These are phyloP conservation scores for Lordiphosa mommai DNA, from an alignment of 1,140 invertebrate genomes.

Conservation along the genomic window DNA sequence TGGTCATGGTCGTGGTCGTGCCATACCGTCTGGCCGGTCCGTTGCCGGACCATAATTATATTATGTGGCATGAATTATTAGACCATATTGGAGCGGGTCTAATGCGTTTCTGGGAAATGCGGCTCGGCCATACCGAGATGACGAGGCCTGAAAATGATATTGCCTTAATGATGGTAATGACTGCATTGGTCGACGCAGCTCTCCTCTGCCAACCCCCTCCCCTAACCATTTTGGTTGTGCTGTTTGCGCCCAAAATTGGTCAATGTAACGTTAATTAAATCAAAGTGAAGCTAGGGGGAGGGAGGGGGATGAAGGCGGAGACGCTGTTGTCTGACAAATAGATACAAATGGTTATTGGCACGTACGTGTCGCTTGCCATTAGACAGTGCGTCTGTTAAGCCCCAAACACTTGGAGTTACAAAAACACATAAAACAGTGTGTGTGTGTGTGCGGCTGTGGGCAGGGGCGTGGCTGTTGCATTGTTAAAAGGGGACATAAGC, in stretches of 20 bases:
- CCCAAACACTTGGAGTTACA: slow-evolving; percentile 30
- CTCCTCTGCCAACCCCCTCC: neutral
- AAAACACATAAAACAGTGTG: slow-evolving; percentile 1
- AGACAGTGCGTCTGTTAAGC: slow-evolving; percentile 60
- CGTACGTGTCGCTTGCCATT: slow-evolving; percentile 73
- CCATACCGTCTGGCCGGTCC: slow-evolving; percentile 60
- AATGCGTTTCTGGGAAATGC: slow-evolving; percentile 78
- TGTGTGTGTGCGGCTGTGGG: neutral
- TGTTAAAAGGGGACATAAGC: neutral
- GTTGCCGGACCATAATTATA: slow-evolving; percentile 72
- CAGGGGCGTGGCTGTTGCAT: too few species aligned
- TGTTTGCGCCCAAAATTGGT: slow-evolving; percentile 68
- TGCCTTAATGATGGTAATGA: slow-evolving; percentile 78
- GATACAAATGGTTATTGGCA: slow-evolving; percentile 77
- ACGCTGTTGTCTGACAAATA: slow-evolving; percentile 57
- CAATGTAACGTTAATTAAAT: slow-evolving; percentile 78
- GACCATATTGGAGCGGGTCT: slow-evolving; percentile 76
- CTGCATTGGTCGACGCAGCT: slow-evolving; percentile 48
- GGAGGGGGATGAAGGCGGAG: neutral
- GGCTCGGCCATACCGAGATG: slow-evolving; percentile 8
- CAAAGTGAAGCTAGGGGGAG: slow-evolving; percentile 37
- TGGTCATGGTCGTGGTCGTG: slow-evolving; percentile 63
- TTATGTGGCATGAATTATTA: slow-evolving; percentile 79
- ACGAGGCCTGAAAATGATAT: slow-evolving; percentile 73
- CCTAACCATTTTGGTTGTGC: slow-evolving; percentile 44